These are phyloP conservation scores for Drosophila yakuba DNA, from an alignment of 1,140 invertebrate genomes.

Conservation along the genomic window DNA sequence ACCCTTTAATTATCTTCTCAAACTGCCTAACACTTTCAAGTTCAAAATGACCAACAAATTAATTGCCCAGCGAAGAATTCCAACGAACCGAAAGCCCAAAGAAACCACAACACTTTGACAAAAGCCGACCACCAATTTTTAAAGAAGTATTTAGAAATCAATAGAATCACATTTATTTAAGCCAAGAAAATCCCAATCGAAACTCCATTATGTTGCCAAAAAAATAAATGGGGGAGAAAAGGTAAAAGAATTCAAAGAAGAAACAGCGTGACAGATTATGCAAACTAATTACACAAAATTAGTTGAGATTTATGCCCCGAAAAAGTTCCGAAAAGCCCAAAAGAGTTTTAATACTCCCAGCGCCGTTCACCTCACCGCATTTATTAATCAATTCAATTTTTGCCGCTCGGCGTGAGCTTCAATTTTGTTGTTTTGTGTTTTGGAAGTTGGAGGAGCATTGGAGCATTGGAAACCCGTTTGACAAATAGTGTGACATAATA, in stretches of 20 bases:
- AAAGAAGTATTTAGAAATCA: slow-evolving; percentile 54
- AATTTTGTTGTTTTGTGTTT: slow-evolving; percentile 4
- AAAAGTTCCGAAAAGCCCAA: slow-evolving; percentile 32
- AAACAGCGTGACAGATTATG: slow-evolving; percentile 78
- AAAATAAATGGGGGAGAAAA: slow-evolving; percentile 21
- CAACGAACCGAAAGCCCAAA: slow-evolving; percentile 12
- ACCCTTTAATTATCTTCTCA: slow-evolving; percentile 47
- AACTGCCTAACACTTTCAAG: slow-evolving; percentile 48
- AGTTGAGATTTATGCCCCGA: slow-evolving; percentile 76
- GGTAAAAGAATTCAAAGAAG: slow-evolving; percentile 44
- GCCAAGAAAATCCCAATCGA: slow-evolving; percentile 53
- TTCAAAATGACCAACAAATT: slow-evolving; percentile 47
- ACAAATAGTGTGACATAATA: slow-evolving; percentile 80
- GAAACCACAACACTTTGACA: slow-evolving; percentile 49
- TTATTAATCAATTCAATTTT: slow-evolving; percentile 81
- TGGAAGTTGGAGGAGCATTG: neutral
- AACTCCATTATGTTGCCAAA: slow-evolving; percentile 60
- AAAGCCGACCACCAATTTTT: slow-evolving; percentile 62
- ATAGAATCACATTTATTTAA: slow-evolving; percentile 74
- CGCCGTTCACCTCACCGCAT: slow-evolving; percentile 25
- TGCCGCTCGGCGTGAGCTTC: slow-evolving; percentile 59
- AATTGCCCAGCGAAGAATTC: slow-evolving; percentile 49
- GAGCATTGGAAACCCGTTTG: slow-evolving; percentile 51
- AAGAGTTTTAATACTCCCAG: slow-evolving; percentile 18
- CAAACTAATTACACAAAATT: slow-evolving; percentile 83